Conservation (phyloP, 2,113 vertebrate genomes). For the Megaleporinus macrocephalus region DNA sequence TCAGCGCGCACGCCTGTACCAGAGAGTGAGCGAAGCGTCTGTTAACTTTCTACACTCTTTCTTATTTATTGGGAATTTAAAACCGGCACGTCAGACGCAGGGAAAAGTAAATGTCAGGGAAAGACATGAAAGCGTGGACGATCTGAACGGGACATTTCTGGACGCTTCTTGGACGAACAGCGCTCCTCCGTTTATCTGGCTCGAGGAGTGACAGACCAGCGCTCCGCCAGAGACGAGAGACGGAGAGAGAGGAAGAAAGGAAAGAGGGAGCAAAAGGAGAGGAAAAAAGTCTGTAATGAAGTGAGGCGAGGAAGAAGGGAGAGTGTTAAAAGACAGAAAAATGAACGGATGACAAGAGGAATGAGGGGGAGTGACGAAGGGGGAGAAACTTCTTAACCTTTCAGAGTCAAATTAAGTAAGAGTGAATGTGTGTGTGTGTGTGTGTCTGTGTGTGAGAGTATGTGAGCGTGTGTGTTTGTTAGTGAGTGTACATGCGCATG, state of each 20-base stretch:
- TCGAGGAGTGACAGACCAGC: not conserved
- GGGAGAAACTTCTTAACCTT: slow-evolving; percentile 29
- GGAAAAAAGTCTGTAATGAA: slow-evolving; percentile 18
- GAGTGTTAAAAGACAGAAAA: slow-evolving; percentile 35
- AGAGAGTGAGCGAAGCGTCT: too few relatives aligned
- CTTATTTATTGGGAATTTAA: too few relatives aligned
- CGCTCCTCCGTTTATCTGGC: too few relatives aligned
- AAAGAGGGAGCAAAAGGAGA: slow-evolving; percentile 22
- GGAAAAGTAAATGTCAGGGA: too few relatives aligned
- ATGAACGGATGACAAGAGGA: slow-evolving; percentile 45
- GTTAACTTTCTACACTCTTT: too few relatives aligned
- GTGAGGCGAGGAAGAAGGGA: not conserved
- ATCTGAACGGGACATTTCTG: too few relatives aligned
- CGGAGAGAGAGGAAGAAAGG: not conserved
- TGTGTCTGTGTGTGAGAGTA: slow-evolving; percentile 31
- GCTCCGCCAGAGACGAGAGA: not conserved
- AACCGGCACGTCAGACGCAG: too few relatives aligned
- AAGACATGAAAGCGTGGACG: too few relatives aligned
- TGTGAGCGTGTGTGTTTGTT: too few relatives aligned
- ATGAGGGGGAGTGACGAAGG: slow-evolving; percentile 33
- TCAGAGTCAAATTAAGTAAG: slow-evolving; percentile 28
- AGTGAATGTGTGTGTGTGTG: slow-evolving; percentile 33
- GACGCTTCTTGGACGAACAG: too few relatives aligned
- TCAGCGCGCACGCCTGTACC: too few relatives aligned
- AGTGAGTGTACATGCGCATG: too few relatives aligned